Conservation (phyloP, 2,113 vertebrate species). For the Rhineura floridana region DNA sequence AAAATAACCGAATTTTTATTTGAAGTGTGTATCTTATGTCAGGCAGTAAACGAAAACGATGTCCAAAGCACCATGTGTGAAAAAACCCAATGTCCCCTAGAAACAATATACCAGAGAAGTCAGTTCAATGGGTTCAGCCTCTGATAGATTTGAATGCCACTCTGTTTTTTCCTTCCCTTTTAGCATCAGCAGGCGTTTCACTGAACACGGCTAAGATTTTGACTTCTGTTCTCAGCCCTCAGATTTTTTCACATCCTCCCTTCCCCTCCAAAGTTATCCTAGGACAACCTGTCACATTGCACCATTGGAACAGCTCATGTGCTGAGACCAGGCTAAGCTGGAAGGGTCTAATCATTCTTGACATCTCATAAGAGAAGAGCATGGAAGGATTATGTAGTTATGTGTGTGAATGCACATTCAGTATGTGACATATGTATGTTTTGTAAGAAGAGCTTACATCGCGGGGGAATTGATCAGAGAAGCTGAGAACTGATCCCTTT, state of each 20-base stretch:
- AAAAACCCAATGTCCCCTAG: background rate
- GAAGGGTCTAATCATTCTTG: background rate
- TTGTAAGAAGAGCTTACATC: background rate
- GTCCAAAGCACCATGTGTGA: background rate
- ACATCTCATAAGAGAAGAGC: background rate
- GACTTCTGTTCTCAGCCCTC: background rate
- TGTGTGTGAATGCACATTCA: background rate
- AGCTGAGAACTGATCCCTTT: background rate
- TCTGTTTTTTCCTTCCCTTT: too few species aligned
- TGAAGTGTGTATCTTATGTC: background rate
- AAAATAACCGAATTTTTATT: background rate
- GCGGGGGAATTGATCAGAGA: background rate
- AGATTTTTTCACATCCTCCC: background rate
- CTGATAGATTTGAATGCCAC: background rate
- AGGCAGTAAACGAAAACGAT: background rate
- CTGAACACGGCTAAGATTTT: background rate
- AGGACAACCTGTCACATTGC: background rate
- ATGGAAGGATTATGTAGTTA: background rate
- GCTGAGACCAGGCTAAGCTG: background rate
- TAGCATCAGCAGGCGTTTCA: background rate
- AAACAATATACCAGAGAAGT: background rate
- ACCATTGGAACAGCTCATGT: background rate
- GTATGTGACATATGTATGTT: too few species aligned
- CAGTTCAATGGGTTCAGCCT: too few species aligned
- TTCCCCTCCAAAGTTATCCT: background rate